Conservation (phyloP, 2,797 vertebrate genomes). For the Petrocephalus sullivani region DNA sequence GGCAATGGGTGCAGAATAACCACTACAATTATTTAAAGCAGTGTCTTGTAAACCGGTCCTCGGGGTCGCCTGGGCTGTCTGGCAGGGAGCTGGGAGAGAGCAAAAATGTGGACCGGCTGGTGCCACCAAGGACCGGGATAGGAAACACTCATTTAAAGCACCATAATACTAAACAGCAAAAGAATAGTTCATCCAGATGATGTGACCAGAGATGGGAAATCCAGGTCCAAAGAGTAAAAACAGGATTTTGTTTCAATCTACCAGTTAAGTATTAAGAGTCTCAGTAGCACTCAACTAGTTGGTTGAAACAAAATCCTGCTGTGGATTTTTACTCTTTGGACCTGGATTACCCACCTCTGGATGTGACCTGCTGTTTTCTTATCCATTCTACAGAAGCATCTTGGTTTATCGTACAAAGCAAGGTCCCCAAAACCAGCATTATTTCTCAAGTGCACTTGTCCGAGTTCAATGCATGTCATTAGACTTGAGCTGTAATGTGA, state of each 20-base stretch:
- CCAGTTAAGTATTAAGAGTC: too few species aligned
- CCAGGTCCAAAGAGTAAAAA: too few species aligned
- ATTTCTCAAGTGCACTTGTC: neutral
- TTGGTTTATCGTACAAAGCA: neutral
- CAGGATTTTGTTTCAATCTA: too few species aligned
- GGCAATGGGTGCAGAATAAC: neutral
- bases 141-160: too few species aligned
- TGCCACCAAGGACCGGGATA: neutral
- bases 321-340: too few species aligned
- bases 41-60: neutral
- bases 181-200: neutral
- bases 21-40: slow-evolving; percentile 19
- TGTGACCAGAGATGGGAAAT: neutral
- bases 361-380: neutral
- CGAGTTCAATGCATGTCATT: neutral
- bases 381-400: neutral
- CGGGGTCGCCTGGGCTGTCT: neutral
- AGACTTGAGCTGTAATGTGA: neutral
- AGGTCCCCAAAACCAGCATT: neutral
- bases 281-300: too few species aligned
- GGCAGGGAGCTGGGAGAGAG: neutral
- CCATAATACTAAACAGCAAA: neutral
- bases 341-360: too few species aligned
- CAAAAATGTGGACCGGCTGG: neutral
- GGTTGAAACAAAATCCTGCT: too few species aligned